phyloP scores from a whole-genome alignment of 2,888 invertebrate genomes.

The Drosophila sordidapex region DNA sequence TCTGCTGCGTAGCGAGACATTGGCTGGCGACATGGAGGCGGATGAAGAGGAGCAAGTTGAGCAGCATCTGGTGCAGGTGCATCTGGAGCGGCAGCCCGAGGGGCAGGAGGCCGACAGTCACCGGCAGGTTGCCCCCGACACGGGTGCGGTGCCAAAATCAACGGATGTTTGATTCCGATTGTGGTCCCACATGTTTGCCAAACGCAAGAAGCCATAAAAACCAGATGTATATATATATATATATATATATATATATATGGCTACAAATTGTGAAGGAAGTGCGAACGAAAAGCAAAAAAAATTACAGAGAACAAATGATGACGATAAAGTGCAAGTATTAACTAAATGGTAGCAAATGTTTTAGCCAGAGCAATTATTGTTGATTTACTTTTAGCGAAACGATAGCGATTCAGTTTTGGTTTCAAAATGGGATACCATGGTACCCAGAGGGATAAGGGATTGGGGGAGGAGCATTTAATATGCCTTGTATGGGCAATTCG shows the following conservation, averaged over 20 bases:
- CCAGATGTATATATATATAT: not conserved
- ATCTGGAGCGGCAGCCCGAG: conserved; percentile 21
- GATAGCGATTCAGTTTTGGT: conserved; percentile 66
- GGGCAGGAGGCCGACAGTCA: not conserved
- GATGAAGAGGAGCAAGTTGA: conserved; percentile 53
- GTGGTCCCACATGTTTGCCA: conserved; percentile 70
- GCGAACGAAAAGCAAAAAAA: not conserved
- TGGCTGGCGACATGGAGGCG: conserved; percentile 77
- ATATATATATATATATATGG: not conserved
- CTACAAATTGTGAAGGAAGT: not conserved
- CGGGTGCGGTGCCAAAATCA: conserved; percentile 57
- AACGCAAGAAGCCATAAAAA: conserved; percentile 60
- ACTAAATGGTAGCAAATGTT: conserved; percentile 1
- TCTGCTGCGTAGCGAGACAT: conserved; percentile 81
- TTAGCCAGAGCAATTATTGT: conserved; percentile 13
- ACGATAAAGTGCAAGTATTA: conserved; percentile 20
- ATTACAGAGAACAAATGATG: not conserved
- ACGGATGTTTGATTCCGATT: conserved; percentile 74
- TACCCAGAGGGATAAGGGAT: not conserved
- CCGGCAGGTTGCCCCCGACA: conserved; percentile 29
- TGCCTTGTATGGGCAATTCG: not conserved
- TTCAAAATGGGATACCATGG: conserved; percentile 38
- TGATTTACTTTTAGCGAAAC: conserved; percentile 13
- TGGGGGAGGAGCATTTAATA: not conserved
- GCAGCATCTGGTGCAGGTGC: conserved; percentile 64